Conservation (phyloP, 1,140 invertebrate genomes). For the Leptoteleia sp. region DNA sequence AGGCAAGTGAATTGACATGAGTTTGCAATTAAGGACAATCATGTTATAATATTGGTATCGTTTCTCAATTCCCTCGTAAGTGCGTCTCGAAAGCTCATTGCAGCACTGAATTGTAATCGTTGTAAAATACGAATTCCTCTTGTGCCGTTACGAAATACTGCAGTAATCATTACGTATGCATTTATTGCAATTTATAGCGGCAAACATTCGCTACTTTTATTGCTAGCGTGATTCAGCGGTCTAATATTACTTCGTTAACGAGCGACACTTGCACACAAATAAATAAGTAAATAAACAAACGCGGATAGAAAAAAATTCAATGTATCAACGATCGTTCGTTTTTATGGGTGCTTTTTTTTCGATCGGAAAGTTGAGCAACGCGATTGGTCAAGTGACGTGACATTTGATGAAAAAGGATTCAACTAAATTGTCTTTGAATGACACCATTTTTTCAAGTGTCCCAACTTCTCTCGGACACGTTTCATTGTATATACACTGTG, state of each 20-base stretch:
- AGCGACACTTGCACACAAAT: constrained; percentile 59
- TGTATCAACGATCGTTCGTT: constrained; percentile 24
- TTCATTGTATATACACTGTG: too few species aligned
- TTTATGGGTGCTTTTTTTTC: constrained; percentile 14
- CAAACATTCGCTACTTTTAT: constrained; percentile 66
- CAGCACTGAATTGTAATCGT: constrained; percentile 62
- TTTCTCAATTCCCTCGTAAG: constrained; percentile 52
- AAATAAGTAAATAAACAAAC: constrained; percentile 56
- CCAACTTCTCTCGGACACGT: too few species aligned
- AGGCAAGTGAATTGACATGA: background rate
- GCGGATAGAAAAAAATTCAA: constrained; percentile 8
- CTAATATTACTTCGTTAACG: constrained; percentile 68
- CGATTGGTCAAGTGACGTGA: constrained; percentile 14
- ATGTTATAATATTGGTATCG: constrained; percentile 40
- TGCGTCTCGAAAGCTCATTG: constrained; percentile 57
- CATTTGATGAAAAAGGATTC: constrained; percentile 8
- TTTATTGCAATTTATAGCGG: constrained; percentile 65
- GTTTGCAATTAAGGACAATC: constrained; percentile 36
- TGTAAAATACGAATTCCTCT: constrained; percentile 65
- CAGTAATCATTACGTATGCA: constrained; percentile 62
- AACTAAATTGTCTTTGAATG: too few species aligned
- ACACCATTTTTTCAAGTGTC: too few species aligned
- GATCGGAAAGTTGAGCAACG: constrained; percentile 13
- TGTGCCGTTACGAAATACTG: constrained; percentile 60
- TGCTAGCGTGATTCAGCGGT: constrained; percentile 64